Percentiles rank a stretch among this genome's conserved stretches.
Evolutionary conservation across 2,888 invertebrate genomes (phyloP).

Genomic region (Aelia acuminata): DNA sequence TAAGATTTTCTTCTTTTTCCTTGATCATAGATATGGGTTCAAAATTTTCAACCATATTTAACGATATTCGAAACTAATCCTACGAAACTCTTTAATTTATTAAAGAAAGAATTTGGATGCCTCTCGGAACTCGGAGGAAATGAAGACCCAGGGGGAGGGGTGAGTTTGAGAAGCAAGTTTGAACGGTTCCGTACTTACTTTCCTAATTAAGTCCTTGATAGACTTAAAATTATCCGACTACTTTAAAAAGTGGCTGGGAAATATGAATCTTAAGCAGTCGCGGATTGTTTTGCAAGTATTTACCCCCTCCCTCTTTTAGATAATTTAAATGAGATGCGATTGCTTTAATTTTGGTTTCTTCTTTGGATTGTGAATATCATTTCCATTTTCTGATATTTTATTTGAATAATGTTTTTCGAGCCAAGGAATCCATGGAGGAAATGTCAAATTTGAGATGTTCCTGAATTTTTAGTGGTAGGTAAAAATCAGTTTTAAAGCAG

Average conservation of each 20-base stretch:
- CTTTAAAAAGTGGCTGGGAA: slow-evolving; percentile 17
- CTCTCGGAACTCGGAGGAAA: background rate
- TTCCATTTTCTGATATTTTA: no score
- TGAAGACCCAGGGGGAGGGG: slow-evolving; percentile 7
- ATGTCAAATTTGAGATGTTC: no score
- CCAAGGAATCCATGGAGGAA: no score
- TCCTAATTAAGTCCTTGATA: slow-evolving; percentile 31
- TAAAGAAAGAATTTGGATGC: slow-evolving; percentile 7
- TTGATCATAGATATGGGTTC: no score
- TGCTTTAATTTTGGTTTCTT: no score
- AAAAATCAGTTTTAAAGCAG: no score
- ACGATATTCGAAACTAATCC: background rate
- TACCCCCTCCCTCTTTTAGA: background rate
- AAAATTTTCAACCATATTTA: background rate
- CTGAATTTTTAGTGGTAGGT: no score
- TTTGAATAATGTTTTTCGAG: no score
- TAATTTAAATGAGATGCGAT: background rate
- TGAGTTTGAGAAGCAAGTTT: slow-evolving; percentile 28
- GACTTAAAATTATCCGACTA: background rate
- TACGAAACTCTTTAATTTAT: slow-evolving; percentile 10
- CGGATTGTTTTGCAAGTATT: background rate
- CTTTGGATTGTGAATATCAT: no score
- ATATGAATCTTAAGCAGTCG: slow-evolving; percentile 25
- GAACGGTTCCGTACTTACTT: slow-evolving; percentile 5
- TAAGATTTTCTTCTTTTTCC: no score